Base-by-base conservation (phyloP, 2,888 invertebrate species). In the Herminia tarsipennalis region DNA sequence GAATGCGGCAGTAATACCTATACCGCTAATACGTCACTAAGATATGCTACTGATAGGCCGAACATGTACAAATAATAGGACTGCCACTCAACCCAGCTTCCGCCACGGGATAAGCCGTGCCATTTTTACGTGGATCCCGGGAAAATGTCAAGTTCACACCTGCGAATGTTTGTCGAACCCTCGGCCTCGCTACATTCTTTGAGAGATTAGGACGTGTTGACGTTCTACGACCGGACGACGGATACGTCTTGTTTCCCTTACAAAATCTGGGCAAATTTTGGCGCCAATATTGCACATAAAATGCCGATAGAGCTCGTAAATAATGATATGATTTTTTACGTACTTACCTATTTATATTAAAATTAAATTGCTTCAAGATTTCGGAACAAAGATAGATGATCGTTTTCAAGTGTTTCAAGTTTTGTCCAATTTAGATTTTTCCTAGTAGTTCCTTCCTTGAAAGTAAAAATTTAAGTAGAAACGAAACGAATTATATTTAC, bases 91-190 rank as follows among this genome's bases (percentile, higher is more conserved):
- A 56, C 40, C 40, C 48, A 24, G 29, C 44, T 42, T 40, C 30
- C 16, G 17, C 32, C 44, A 13, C n/a, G 57, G 44, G 51, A 62
- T 62, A 55, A 68, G 63, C 56, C 46, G 28, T 22, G 36, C 49
- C 48, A 56, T 62, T 68, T 70, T 61, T 59, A 44, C 49, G 47
- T 21, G 32, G 48, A 25, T 28, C 13, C 42, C 18, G 40, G 43
- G 38, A 56, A 70, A 64, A 61, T 57, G 72, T 67, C 64, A 64
- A 62, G 57, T 54, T 66, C 67, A 67, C 64, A 71, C 70, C 60
- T 67, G 66, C 25, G 47, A 28, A 40, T 56, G 55, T 55, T 58
- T 60, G 51, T 54, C 55, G 46, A 54, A 41, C 33, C 50, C 25
- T 46, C 24, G 42, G 30, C 50, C 25, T 46, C 24, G 42, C 34